Conservation (phyloP, 2,888 invertebrate species). For the Drosophila phalerata region DNA sequence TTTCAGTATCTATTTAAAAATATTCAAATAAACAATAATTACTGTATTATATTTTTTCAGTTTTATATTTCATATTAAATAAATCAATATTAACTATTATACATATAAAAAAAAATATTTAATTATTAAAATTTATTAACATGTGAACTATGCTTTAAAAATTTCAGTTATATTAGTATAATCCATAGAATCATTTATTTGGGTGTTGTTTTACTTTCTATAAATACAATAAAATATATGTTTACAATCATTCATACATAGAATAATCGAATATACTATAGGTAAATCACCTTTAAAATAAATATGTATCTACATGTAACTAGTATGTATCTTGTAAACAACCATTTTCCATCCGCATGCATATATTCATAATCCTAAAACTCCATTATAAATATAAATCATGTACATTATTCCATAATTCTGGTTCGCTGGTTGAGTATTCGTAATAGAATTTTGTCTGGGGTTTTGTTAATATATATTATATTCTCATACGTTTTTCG, state of each 20-base stretch:
- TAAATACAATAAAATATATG: too few species aligned
- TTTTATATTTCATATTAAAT: neutral
- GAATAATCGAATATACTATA: neutral
- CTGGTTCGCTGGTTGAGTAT: constrained; percentile 28
- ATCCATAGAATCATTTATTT: neutral
- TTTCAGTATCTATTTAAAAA: too few species aligned
- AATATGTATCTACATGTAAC: neutral
- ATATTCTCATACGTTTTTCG: constrained; percentile 25
- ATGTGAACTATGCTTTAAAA: too few species aligned
- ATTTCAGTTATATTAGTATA: too few species aligned
- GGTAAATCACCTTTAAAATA: neutral
- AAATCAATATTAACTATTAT: neutral
- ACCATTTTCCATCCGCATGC: constrained; percentile 47
- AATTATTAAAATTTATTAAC: neutral
- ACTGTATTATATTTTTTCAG: too few species aligned
- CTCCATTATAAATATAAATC: constrained; percentile 29
- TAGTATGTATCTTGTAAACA: neutral
- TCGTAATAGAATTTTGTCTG: constrained; percentile 27
- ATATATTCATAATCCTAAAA: constrained; percentile 4
- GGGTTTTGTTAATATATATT: constrained; percentile 28
- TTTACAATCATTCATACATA: neutral
- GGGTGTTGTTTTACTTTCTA: neutral
- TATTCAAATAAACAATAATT: too few species aligned
- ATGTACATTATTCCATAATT: constrained; percentile 49
- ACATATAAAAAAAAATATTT: too few species aligned